Conservation (phyloP, 1,140 invertebrate species). For the Whitmania pigra region DNA sequence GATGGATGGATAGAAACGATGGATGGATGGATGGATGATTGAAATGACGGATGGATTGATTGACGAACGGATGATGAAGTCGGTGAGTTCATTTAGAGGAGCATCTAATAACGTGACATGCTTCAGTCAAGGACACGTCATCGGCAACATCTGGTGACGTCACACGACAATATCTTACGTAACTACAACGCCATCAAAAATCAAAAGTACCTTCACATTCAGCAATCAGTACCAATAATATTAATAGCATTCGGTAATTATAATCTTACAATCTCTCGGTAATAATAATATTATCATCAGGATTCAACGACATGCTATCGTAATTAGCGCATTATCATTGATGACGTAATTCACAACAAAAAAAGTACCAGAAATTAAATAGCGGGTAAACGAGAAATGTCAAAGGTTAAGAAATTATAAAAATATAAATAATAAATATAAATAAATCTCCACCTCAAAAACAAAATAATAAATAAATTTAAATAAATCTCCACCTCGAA, state of each 20-base stretch:
- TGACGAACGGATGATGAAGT: neutral
- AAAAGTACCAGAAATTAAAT: too few species aligned
- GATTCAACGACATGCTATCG: neutral
- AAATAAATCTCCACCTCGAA: neutral
- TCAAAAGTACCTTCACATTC: neutral
- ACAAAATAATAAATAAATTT: too few species aligned
- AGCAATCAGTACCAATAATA: neutral
- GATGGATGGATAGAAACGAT: neutral
- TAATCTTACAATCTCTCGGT: too few species aligned
- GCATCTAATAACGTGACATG: neutral
- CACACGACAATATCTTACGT: too few species aligned
- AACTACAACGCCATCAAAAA: neutral
- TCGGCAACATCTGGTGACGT: too few species aligned
- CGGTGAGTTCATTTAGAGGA: neutral
- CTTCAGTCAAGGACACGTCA: neutral
- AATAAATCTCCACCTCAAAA: neutral
- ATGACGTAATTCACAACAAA: too few species aligned
- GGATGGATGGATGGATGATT: conserved; percentile 3
- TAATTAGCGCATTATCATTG: too few species aligned
- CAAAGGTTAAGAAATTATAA: too few species aligned
- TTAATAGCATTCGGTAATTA: neutral
- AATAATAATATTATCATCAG: neutral
- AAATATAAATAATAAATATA: too few species aligned
- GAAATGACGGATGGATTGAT: neutral
- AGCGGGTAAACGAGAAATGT: too few species aligned